These are phyloP conservation scores for Chunga burmeisteri DNA, from an alignment of 2,113 vertebrate genomes.

Conservation along the genomic window DNA sequence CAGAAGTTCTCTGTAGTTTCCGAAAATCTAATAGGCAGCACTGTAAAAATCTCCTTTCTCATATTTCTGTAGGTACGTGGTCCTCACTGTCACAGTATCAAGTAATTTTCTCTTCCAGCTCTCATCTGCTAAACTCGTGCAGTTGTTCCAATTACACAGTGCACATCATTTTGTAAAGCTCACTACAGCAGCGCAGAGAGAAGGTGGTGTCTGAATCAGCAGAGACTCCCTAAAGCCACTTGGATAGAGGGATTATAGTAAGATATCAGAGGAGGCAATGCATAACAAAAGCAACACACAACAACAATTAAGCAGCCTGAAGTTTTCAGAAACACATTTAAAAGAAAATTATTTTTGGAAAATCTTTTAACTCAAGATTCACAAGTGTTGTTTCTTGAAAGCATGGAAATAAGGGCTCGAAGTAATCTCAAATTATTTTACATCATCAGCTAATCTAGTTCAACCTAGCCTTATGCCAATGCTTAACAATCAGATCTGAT, in stretches of 20 bases:
- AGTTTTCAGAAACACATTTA: neutral
- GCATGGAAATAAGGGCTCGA: neutral
- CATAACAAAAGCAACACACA: neutral
- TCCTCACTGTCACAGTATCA: neutral
- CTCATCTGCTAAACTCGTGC: neutral
- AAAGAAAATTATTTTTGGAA: neutral
- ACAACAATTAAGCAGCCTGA: neutral
- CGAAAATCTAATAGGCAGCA: neutral
- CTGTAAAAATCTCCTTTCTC: neutral
- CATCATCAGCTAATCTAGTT: constrained; percentile 35
- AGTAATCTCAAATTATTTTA: neutral
- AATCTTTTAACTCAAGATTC: neutral
- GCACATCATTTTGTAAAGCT: neutral
- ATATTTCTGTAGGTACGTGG: neutral
- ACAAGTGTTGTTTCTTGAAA: neutral
- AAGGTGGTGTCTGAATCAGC: neutral
- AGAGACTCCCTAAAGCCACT: constrained; percentile 33
- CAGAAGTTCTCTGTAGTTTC: neutral
- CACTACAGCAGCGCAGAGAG: neutral
- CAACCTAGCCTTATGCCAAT: constrained; percentile 13
- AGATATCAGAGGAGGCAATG: neutral
- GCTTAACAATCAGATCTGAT: constrained; percentile 6
- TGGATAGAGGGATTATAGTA: neutral
- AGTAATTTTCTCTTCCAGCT: constrained; percentile 9
- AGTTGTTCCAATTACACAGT: constrained; percentile 1